Evolutionary conservation across 2,113 vertebrate species (phyloP).

Genomic region (Sinocyclocheilus rhinocerous): DNA sequence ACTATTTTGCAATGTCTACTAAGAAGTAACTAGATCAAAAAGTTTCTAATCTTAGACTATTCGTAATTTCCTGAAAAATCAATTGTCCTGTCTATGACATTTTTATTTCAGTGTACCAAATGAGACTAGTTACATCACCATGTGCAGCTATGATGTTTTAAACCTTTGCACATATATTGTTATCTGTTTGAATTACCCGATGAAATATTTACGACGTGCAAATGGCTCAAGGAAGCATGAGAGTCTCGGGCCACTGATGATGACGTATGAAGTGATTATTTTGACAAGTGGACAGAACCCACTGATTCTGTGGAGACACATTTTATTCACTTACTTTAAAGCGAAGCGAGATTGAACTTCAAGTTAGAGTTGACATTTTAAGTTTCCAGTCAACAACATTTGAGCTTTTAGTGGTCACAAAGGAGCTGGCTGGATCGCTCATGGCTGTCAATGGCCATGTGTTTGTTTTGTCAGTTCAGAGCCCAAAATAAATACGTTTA

Average conservation of each 20-base stretch:
- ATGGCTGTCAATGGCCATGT: conserved; percentile 45
- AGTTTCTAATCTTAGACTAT: conserved; percentile 10
- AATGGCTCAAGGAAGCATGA: conserved; percentile 49
- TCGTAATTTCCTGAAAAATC: neutral
- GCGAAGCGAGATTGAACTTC: conserved; percentile 37
- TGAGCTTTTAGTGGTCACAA: conserved; percentile 54
- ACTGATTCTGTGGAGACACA: conserved; percentile 24
- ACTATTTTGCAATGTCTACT: neutral
- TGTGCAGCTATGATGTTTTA: neutral
- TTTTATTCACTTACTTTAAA: conserved; percentile 40
- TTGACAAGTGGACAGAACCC: conserved; percentile 34
- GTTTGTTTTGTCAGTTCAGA: conserved; percentile 50
- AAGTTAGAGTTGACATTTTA: conserved; percentile 43
- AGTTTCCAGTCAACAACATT: conserved; percentile 56
- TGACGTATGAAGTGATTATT: conserved; percentile 54
- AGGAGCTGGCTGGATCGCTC: conserved; percentile 53
- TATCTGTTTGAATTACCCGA: conserved; percentile 11
- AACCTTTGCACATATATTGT: neutral
- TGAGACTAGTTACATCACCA: neutral
- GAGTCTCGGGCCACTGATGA: conserved; percentile 51
- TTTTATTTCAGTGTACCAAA: neutral
- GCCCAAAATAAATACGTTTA: conserved; percentile 59
- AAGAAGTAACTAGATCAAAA: neutral
- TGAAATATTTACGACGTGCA: conserved; percentile 51
- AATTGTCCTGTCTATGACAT: conserved; percentile 12